Evolutionary conservation across 2,113 vertebrate genomes (phyloP), one percentile per base, ranked within the genome.

Genomic region (Stegastes partitus): DNA sequence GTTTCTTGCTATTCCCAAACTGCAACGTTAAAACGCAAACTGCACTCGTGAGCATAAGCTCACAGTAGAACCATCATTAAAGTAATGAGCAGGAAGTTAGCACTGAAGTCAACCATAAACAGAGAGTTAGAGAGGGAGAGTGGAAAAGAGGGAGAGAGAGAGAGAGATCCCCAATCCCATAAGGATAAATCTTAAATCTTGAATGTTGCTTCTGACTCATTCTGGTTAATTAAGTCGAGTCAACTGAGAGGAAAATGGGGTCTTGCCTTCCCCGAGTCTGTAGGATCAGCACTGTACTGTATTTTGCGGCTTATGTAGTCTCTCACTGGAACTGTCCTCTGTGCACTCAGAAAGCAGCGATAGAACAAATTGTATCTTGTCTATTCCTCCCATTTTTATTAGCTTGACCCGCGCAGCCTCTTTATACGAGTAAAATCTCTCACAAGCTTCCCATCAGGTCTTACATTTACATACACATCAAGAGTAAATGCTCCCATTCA

Each of bases 201-300:
- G 77, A 86, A 85, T 79, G 89, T 88, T 88, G 86, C 87, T 86
- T 90, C 89, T 83, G 86, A 93, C 83, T 91, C 89, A 91, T 92
- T 93, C 87, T 90, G 87, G 76, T 86, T 93, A 93, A 93, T 93
- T 93, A 93, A 89, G 89, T 88, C 53, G 66, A 91, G 87, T 87
- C 84, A 89, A 87, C 83, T 89, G 89, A 91, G 86, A 91, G 76
- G 89, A 81, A 89, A 91, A 88, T 79, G 84, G 85, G 90, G 84
- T 89, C 89, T 89, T 77, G 84, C 73, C 75, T 87, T 42, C 68
- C 58, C 63, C 37, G 34, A 76, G 81, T 80, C 47, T 85, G 73
- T 86, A 44, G 84, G 83, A 88, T 92, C 91, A 87, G 86, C 88
- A 86, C 79, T 79, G 47, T 69, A 79, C 66, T 64, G 83, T 81